These are phyloP conservation scores for Junco hyemalis DNA, from an alignment of 2,113 vertebrate genomes.

Conservation along the genomic window DNA sequence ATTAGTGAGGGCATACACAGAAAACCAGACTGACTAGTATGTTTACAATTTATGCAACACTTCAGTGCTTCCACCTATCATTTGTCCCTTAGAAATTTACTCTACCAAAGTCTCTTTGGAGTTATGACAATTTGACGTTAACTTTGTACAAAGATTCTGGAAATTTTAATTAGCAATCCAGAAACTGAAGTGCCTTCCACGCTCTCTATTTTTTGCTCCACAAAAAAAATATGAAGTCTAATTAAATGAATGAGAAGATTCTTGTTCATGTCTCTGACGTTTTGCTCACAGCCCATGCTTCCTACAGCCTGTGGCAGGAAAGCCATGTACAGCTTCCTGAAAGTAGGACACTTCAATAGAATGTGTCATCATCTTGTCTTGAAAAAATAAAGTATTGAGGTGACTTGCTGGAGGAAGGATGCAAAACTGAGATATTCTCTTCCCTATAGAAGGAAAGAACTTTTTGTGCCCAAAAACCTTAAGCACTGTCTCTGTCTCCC, in stretches of 20 bases:
- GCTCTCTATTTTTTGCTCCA: neutral
- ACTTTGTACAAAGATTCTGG: neutral
- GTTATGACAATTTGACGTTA: neutral
- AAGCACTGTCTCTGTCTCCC: neutral
- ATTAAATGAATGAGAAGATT: neutral
- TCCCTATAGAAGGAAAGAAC: neutral
- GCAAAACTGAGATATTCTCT: neutral
- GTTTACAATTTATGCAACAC: neutral
- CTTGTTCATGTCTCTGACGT: neutral
- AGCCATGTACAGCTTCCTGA: neutral
- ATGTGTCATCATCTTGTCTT: neutral
- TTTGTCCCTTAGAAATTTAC: neutral
- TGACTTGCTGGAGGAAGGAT: neutral
- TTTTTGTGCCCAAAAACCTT: neutral
- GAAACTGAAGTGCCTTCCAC: neutral
- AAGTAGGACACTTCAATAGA: neutral
- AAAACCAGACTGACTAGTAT: neutral
- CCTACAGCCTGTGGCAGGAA: neutral
- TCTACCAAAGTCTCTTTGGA: neutral
- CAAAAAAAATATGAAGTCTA: neutral
- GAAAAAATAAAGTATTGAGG: neutral
- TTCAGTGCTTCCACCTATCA: neutral
- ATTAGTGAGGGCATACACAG: fast-evolving
- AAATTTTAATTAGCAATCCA: neutral
- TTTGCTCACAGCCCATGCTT: neutral